These are phyloP conservation scores for Ornithoptera priamus DNA, from an alignment of 2,888 invertebrate species.

Conservation along the genomic window DNA sequence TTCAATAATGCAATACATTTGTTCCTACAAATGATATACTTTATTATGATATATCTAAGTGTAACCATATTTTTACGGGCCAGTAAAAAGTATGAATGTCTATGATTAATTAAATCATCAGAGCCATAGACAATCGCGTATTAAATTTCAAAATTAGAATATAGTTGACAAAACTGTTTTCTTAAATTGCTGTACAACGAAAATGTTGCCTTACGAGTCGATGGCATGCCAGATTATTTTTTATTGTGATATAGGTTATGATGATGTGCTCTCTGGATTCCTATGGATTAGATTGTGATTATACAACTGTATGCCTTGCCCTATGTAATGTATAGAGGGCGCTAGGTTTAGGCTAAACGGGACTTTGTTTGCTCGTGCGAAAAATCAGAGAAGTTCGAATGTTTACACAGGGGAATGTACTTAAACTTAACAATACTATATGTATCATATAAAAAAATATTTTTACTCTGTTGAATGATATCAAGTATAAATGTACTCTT, in stretches of 20 bases:
- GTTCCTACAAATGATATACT: not conserved
- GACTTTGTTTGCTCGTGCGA: slow-evolving; percentile 11
- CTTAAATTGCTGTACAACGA: slow-evolving; percentile 18
- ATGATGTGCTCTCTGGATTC: slow-evolving; percentile 31
- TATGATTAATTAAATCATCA: not conserved
- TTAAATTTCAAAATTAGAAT: not conserved
- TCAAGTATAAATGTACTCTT: not conserved
- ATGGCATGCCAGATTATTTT: slow-evolving; percentile 29
- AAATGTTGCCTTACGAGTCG: slow-evolving; percentile 25
- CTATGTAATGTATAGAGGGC: slow-evolving; percentile 6
- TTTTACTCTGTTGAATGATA: not conserved
- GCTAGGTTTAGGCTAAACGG: slow-evolving; percentile 1
- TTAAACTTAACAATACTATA: not conserved
- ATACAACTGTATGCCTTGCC: not conserved
- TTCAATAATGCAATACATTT: no score
- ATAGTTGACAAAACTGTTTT: not conserved
- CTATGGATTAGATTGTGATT: slow-evolving; percentile 22
- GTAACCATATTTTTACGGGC: not conserved
- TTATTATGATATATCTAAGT: not conserved
- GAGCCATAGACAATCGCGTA: not conserved
- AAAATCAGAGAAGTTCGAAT: slow-evolving; percentile 16
- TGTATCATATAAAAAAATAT: not conserved
- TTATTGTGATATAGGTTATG: slow-evolving; percentile 30
- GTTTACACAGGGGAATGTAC: not conserved
- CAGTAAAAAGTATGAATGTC: not conserved